phyloP scores from a whole-genome alignment of 2,888 invertebrate species.

The Ceraclea dissimilis region DNA sequence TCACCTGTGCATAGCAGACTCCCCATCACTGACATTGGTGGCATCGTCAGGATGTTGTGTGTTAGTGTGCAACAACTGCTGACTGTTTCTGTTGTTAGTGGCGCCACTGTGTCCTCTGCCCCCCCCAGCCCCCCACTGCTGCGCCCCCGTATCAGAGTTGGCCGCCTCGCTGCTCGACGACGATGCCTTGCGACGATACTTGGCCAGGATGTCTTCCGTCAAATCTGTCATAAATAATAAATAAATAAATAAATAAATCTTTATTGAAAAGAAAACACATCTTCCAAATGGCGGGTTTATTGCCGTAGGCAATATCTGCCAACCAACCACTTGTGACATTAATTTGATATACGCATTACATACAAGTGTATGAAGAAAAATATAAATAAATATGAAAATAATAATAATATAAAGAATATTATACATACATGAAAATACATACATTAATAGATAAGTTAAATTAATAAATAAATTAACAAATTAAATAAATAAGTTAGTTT shows the following conservation, averaged over 20 bases:
- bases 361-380: too few species aligned
- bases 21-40: slow-evolving; percentile 7
- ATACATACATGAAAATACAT: too few species aligned
- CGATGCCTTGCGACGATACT: slow-evolving; percentile 72
- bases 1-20: slow-evolving; percentile 10
- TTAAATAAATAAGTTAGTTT: too few species aligned
- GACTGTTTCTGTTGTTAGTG: neutral
- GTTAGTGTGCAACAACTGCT: neutral
- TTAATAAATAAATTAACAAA: too few species aligned
- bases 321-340: too few species aligned
- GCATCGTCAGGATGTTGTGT: neutral
- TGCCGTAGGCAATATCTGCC: too few species aligned
- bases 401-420: too few species aligned
- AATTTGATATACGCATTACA: too few species aligned
- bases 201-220: slow-evolving; percentile 89
- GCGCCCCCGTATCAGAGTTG: slow-evolving; percentile 34
- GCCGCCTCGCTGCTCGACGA: slow-evolving; percentile 48
- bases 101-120: neutral
- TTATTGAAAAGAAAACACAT: neutral
- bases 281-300: too few species aligned
- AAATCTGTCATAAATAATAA: slow-evolving; percentile 47
- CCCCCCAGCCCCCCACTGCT: neutral
- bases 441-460: too few species aligned
- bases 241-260: neutral
- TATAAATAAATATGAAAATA: too few species aligned